Base-by-base conservation (phyloP, 2,113 vertebrate genomes). In the Geococcyx californianus region DNA sequence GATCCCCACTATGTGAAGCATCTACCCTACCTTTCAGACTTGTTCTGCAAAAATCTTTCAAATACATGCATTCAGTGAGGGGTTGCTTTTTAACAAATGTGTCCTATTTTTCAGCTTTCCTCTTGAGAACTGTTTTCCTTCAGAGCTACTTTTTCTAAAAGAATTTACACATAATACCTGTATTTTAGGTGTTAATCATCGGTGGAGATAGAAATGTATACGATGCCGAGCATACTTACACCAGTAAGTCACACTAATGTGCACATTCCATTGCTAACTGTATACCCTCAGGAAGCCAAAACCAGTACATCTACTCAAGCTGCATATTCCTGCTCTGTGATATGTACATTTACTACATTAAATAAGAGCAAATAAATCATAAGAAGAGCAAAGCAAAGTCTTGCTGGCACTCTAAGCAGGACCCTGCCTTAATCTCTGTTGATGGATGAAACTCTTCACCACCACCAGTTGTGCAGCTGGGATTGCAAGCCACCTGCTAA, bases 401-500 rank as follows among this genome's bases (percentile, higher is more conserved):
- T n/a, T 58, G 29, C 5, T 63, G 16, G 13, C 56, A 36, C 55
- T 92, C 25, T 40, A 19, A 90, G 56, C 19, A 67, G 72, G 42
- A 76, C 66, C 36, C 60, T 47, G 9, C 28, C 45, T 72, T 87
- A 47, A 79, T 60, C 54, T 31, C 25, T 83, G 33, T 14, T 68
- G 80, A 90, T n/a, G 26, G 69, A 84, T 89, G 31, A 93, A 63
- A 84, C 47, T 60, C 55, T 72, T 75, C 23, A 84, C 31, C 25
- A 33, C n/a, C 68, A 89, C 34, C 64, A 95, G 51, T 75, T 58
- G 55, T 63, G 67, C 64, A 86, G 52, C 52, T 44, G 49, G 72
- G 52, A 84, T 8, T 75, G 33, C 68, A 90, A 96, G 47, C 59
- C 75, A 87, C 68, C 75, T 85, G 90, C 79, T 77, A 80, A 77